phyloP scores from a whole-genome alignment of 2,888 invertebrate species.

The Drosophila helvetica region DNA sequence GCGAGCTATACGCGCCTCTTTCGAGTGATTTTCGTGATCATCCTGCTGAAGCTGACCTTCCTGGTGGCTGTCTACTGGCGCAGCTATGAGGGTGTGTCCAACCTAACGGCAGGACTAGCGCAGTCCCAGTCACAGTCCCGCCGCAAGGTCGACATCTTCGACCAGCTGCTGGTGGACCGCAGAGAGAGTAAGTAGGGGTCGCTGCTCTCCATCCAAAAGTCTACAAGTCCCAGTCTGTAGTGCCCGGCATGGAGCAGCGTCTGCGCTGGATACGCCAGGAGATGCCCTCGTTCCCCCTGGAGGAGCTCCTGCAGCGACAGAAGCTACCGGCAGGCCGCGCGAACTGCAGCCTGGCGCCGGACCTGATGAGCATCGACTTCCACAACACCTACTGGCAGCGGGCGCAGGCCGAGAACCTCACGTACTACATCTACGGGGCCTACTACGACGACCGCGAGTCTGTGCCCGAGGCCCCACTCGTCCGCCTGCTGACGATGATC shows the following conservation, averaged over 20 bases:
- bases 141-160: conserved; percentile 17
- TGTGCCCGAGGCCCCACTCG: conserved; percentile 91
- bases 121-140: not conserved
- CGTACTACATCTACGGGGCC: conserved; percentile 94
- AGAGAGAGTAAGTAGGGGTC: conserved; percentile 21
- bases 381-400: conserved; percentile 97
- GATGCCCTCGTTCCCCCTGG: conserved; percentile 60
- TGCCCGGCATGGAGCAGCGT: conserved; percentile 33
- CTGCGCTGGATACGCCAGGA: conserved; percentile 53
- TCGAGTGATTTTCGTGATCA: conserved; percentile 29
- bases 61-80: conserved; percentile 19
- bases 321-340: not conserved
- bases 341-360: conserved; percentile 84
- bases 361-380: conserved; percentile 93
- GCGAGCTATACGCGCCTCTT: conserved; percentile 32
- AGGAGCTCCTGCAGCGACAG: conserved; percentile 36
- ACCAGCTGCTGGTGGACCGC: conserved; percentile 32
- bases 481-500: conserved; percentile 93
- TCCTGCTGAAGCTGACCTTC: conserved; percentile 33
- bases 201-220: not conserved
- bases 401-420: conserved; percentile 89
- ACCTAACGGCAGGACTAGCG: not conserved
- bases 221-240: not conserved
- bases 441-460: conserved; percentile 91
- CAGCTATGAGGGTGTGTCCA: conserved; percentile 8